These are phyloP conservation scores for Sinhomidia bicolor DNA, from an alignment of 2,888 invertebrate species.

Conservation along the genomic window DNA sequence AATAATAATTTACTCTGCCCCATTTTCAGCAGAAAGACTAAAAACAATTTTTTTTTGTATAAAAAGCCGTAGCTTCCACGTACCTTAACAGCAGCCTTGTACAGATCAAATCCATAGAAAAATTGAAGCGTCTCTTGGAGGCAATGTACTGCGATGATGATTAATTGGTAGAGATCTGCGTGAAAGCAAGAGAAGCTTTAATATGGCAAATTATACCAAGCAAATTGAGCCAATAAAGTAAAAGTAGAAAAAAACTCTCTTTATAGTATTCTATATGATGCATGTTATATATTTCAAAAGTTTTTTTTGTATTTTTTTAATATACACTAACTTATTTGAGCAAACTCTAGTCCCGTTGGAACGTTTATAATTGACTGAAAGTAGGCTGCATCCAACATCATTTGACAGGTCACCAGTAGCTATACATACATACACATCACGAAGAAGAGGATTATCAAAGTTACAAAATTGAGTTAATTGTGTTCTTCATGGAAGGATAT, in stretches of 20 bases:
- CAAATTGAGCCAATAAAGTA: background rate
- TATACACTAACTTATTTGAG: conserved; percentile 41
- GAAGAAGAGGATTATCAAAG: background rate
- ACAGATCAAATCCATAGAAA: conserved; percentile 68
- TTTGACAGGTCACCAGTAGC: conserved; percentile 58
- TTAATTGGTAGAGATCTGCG: conserved; percentile 64
- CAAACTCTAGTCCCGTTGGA: background rate
- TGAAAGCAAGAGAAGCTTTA: conserved; percentile 15
- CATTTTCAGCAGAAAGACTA: background rate
- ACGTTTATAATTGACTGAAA: conserved; percentile 55
- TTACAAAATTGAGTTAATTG: background rate
- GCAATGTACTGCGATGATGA: conserved; percentile 66
- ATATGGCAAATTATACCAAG: background rate
- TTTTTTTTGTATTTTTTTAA: background rate
- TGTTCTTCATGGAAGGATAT: too few species aligned
- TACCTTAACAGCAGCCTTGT: conserved; percentile 60
- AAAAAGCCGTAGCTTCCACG: too few species aligned
- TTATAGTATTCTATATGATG: too few species aligned
- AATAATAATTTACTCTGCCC: background rate
- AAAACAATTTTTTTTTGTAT: background rate
- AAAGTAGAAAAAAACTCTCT: too few species aligned
- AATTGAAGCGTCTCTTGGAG: conserved; percentile 67
- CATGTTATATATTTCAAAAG: background rate
- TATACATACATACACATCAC: background rate
- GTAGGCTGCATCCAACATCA: conserved; percentile 69